Evolutionary conservation across 2,888 invertebrate species (phyloP).

Genomic region (Drosophila pseudotakahashii): DNA sequence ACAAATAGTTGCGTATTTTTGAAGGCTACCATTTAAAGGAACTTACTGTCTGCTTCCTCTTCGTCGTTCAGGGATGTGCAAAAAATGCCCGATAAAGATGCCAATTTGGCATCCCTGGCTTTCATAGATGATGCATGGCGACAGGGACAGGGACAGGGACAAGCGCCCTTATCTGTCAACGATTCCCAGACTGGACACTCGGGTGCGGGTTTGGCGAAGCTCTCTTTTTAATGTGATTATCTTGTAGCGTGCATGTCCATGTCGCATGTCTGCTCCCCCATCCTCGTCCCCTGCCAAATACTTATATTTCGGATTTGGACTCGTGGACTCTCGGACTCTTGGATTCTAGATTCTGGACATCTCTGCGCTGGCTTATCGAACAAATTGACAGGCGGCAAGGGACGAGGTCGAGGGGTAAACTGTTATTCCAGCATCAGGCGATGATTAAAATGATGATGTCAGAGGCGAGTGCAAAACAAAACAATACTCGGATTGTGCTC

Average conservation of each 20-base stretch:
- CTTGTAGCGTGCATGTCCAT: slow-evolving; percentile 82
- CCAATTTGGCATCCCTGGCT: slow-evolving; percentile 29
- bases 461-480: slow-evolving; percentile 55
- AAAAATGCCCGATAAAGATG: slow-evolving; percentile 4
- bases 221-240: slow-evolving; percentile 83
- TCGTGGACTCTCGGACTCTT: background rate
- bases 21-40: too few species aligned
- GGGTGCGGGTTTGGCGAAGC: slow-evolving; percentile 47
- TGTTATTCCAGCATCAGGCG: slow-evolving; percentile 43
- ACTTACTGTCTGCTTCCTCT: background rate
- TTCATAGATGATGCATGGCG: slow-evolving; percentile 39
- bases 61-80: background rate
- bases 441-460: slow-evolving; percentile 81
- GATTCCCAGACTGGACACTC: slow-evolving; percentile 50
- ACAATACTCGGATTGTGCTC: slow-evolving; percentile 5
- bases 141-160: slow-evolving; percentile 33
- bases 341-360: slow-evolving; percentile 33
- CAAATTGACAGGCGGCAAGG: slow-evolving; percentile 68
- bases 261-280: slow-evolving; percentile 72
- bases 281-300: background rate
- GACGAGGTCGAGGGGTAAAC: slow-evolving; percentile 33
- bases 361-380: slow-evolving; percentile 64
- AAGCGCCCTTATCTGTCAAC: slow-evolving; percentile 48
- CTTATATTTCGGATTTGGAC: slow-evolving; percentile 13
- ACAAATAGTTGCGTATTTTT: too few species aligned